Conservation (phyloP, 2,113 vertebrate species). For the Aythya baeri region DNA sequence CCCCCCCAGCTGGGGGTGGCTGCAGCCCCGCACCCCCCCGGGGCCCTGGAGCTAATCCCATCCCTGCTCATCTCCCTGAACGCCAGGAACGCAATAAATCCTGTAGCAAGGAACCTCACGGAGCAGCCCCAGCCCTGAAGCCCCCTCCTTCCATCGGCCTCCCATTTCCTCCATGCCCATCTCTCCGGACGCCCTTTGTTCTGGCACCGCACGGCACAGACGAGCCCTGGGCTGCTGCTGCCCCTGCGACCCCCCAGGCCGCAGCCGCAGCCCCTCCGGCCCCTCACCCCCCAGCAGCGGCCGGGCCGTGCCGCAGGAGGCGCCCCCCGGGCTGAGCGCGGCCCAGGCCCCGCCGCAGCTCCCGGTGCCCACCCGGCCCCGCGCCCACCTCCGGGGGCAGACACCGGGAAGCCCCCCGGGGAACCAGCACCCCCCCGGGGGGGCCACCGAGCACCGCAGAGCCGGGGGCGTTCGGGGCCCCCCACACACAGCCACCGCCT, state of each 20-base stretch:
- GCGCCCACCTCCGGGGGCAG: no score
- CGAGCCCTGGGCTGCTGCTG: background rate
- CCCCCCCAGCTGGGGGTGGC: accelerated
- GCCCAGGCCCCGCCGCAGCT: no score
- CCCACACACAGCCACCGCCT: no score
- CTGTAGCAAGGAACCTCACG: background rate
- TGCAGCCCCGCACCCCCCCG: accelerated
- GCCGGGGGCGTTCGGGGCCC: no score
- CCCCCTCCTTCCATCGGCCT: background rate
- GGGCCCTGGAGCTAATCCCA: background rate
- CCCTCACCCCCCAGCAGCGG: no score
- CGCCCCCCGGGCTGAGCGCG: no score
- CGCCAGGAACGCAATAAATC: background rate
- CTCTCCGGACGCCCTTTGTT: background rate
- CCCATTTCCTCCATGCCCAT: background rate
- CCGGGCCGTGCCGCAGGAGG: no score
- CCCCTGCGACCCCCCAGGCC: background rate
- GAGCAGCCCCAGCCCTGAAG: background rate
- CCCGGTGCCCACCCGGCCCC: no score
- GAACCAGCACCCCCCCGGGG: no score
- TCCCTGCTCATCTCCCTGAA: background rate
- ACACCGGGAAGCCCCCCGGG: no score
- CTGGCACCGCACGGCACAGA: accelerated
- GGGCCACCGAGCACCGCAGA: no score
- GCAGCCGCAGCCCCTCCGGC: no score